Base-by-base conservation (phyloP, 1,140 invertebrate species). In the Calycopis cecrops region DNA sequence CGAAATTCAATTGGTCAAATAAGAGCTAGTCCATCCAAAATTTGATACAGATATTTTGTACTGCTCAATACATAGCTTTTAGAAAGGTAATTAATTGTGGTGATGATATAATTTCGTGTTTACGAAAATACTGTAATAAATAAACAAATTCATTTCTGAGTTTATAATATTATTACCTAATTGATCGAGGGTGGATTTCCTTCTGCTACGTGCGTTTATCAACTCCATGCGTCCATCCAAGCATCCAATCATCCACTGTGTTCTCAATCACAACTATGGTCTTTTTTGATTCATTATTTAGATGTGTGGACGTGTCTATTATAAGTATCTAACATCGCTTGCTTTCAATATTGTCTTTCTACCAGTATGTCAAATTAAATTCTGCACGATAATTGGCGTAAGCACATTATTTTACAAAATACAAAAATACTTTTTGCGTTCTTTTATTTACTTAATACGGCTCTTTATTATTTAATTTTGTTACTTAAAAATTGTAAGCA, bases 231-330 rank as follows among this genome's bases (percentile, higher is more conserved):
- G 68, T 73, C 67, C 67, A 65, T 69, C 69, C 71, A 56, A 54
- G 65, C 55, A 59, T 63, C 57, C 53, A 59, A 71, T 70, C 59
- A 71, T 72, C 69, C 72, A 75, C 66, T 57, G 42, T 59, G 60
- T 65, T 61, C 65, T 69, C 69, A 70, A 69, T 68, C 48, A 67
- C 67, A 71, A 71, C 69, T 59, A 59, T 65, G 78, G 79, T 79
- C 72, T 79, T 80, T 79, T 83, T 83, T 79, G 77, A 79, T 73
- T 75, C 67, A 79, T 78, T 83, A 75, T 76, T 53, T 80, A 74
- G 71, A 68, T 70, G 62, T 77, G 76, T 78, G 72, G 63, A 62
- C 74, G 77, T 80, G 73, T 73, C 74, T 58, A 68, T 71, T 66
- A 72, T 79, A 70, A 63, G 60, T 70, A 71, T 28, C 21, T 75